Evolutionary conservation across 2,113 vertebrate genomes (phyloP).

Genomic region (Ictidomys tridecemlineatus): DNA sequence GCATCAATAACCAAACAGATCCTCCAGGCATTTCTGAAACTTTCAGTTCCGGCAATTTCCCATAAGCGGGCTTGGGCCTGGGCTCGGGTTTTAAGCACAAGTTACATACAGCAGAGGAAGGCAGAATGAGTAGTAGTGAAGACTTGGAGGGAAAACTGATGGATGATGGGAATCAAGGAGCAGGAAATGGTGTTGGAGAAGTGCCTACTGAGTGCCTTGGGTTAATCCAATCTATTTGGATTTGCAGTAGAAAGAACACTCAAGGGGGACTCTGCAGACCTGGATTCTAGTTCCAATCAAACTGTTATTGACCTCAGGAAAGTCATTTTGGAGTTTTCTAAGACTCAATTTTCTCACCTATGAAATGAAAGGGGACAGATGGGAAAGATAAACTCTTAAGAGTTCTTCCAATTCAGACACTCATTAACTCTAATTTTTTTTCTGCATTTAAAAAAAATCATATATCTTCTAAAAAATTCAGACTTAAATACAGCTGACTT

Average conservation of each 20-base stretch:
- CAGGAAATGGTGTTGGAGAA: not conserved
- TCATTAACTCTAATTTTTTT: not conserved
- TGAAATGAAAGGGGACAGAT: not conserved
- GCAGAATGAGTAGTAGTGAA: not conserved
- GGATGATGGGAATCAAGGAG: not conserved
- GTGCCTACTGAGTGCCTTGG: not conserved
- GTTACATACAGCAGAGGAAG: not conserved
- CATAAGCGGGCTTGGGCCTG: not conserved
- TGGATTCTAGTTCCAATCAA: not conserved
- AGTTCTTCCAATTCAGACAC: not conserved
- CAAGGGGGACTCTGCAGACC: not conserved
- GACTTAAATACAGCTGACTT: not conserved
- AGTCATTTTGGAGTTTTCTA: not conserved
- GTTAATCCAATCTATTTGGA: not conserved
- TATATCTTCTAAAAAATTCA: not conserved
- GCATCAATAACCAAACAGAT: constrained; percentile 74
- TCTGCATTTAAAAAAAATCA: not conserved
- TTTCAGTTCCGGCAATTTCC: constrained; percentile 57
- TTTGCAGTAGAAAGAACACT: not conserved
- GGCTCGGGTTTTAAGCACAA: not conserved
- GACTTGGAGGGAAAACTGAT: not conserved
- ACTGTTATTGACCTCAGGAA: not conserved
- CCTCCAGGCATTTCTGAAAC: constrained; percentile 70
- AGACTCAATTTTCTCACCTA: not conserved
- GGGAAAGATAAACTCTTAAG: not conserved